Evolutionary conservation across 2,888 invertebrate species (phyloP).

Genomic region (Dryomyza anilis): DNA sequence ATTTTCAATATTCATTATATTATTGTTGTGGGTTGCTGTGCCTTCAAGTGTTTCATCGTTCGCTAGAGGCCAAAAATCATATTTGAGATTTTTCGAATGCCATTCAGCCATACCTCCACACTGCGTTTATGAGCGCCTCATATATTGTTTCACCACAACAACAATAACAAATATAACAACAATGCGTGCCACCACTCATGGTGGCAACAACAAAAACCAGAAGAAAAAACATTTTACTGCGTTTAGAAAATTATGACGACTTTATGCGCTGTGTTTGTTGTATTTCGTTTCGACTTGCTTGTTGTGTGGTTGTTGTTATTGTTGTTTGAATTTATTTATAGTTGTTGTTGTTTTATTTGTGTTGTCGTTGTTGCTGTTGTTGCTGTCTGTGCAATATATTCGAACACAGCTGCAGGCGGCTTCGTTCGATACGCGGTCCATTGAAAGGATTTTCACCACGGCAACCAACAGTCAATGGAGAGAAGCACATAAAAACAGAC

Average conservation of each 20-base stretch:
- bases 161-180: no score
- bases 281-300: slow-evolving; percentile 6
- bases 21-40: neutral
- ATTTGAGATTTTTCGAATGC: neutral
- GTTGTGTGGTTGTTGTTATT: neutral
- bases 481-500: neutral
- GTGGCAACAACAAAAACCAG: neutral
- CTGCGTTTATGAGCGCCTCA: neutral
- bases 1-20: neutral
- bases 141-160: neutral
- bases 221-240: neutral
- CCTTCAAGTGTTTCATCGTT: slow-evolving; percentile 7
- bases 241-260: slow-evolving; percentile 13
- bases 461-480: slow-evolving; percentile 28
- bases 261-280: neutral
- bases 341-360: slow-evolving; percentile 8
- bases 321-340: neutral
- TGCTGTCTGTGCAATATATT: slow-evolving; percentile 11
- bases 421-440: slow-evolving; percentile 28
- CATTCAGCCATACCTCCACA: neutral
- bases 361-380: slow-evolving; percentile 4
- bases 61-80: neutral
- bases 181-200: no score
- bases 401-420: slow-evolving; percentile 16
- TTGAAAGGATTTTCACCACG: slow-evolving; percentile 39